Evolutionary conservation across 2,113 vertebrate genomes (phyloP).

Genomic region (Eidolon helvum): DNA sequence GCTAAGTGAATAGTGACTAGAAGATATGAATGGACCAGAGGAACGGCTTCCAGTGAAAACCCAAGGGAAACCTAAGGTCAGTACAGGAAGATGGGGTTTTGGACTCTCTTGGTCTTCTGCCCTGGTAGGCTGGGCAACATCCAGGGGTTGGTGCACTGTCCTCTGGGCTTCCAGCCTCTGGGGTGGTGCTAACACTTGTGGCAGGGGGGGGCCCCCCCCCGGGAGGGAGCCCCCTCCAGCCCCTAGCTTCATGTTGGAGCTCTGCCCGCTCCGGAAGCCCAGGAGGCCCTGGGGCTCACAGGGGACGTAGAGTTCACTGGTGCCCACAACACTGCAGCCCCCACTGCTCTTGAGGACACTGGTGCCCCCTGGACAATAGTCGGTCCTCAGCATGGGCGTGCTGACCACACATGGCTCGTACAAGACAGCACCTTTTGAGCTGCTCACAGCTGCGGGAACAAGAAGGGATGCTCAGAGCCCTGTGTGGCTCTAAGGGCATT

Average conservation of each 20-base stretch:
- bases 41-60: neutral
- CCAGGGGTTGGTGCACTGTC: neutral
- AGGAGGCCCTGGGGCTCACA: constrained; percentile 49
- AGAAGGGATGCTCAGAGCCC: neutral
- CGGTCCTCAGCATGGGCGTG: constrained; percentile 47
- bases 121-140: neutral
- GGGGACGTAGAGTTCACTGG: constrained; percentile 38
- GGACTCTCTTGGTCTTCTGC: neutral
- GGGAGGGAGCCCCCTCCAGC: constrained; percentile 25
- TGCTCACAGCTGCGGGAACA: constrained; percentile 75
- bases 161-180: neutral
- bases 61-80: neutral
- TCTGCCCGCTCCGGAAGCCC: constrained; percentile 6
- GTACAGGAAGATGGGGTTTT: neutral
- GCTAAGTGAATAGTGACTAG: neutral
- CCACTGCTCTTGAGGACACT: constrained; percentile 37
- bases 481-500: neutral
- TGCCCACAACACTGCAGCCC: constrained; percentile 34
- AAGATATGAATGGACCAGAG: neutral
- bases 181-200: constrained; percentile 54
- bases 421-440: constrained; percentile 71
- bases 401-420: constrained; percentile 61
- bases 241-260: constrained; percentile 56
- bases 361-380: constrained; percentile 36
- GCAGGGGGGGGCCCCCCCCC: constrained; percentile 34